Evolutionary conservation across 2,113 vertebrate species (phyloP).

Genomic region (Caretta caretta): DNA sequence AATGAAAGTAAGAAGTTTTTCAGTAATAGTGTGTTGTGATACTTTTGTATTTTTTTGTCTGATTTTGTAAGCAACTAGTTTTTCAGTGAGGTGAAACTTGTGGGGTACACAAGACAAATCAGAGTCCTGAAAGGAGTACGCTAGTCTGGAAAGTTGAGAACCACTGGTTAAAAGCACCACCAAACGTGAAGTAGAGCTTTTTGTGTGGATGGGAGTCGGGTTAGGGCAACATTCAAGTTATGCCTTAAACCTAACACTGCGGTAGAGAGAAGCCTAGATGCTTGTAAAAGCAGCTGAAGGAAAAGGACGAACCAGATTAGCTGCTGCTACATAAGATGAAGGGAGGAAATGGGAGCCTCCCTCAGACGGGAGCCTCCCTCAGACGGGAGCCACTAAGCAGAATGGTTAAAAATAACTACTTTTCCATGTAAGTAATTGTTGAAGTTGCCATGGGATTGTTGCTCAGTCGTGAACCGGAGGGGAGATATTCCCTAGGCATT

Average conservation of each 20-base stretch:
- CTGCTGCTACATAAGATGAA: background rate
- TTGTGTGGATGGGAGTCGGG: background rate
- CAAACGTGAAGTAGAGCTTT: conserved; percentile 28
- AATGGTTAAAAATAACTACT: conserved; percentile 62
- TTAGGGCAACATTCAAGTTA: background rate
- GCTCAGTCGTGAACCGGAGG: conserved; percentile 6
- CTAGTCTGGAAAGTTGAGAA: too few relatives aligned
- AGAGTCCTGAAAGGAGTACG: too few relatives aligned
- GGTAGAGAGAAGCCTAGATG: background rate
- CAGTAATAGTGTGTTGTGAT: too few relatives aligned
- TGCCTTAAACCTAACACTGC: background rate
- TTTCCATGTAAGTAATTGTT: conserved; percentile 45
- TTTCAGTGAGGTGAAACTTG: too few relatives aligned
- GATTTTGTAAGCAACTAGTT: too few relatives aligned
- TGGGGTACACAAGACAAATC: too few relatives aligned
- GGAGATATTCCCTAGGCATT: background rate
- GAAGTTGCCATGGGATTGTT: conserved; percentile 11
- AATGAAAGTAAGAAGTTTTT: too few relatives aligned
- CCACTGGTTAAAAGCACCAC: background rate
- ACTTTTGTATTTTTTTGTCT: too few relatives aligned
- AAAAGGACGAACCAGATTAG: conserved; percentile 56
- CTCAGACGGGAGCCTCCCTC: conserved; percentile 59
- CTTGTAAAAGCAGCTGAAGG: conserved; percentile 8
- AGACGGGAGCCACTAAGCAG: conserved; percentile 35
- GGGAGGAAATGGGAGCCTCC: conserved; percentile 73